phyloP scores from a whole-genome alignment of 2,888 invertebrate species.

The Idaea dimidiata region DNA sequence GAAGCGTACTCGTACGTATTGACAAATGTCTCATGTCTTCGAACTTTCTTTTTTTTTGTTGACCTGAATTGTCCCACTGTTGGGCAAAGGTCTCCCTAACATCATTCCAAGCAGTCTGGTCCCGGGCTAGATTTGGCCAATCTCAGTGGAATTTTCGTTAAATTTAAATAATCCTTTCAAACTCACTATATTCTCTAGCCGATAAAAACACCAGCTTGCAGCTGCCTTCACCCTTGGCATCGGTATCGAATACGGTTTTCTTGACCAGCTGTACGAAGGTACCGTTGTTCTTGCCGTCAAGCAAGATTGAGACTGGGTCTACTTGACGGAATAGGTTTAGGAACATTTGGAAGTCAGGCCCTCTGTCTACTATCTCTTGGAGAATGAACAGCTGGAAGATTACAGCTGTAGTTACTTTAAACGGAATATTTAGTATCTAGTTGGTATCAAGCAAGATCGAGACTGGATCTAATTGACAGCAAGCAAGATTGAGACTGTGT shows the following conservation, averaged over 20 bases:
- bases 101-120: too few species aligned
- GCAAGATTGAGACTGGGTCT: constrained; percentile 77
- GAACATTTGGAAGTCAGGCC: constrained; percentile 82
- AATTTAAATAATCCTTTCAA: too few species aligned
- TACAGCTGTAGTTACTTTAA: not conserved
- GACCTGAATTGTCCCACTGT: too few species aligned
- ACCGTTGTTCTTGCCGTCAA: constrained; percentile 77
- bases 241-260: constrained; percentile 57
- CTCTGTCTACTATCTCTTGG: constrained; percentile 84
- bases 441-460: not conserved
- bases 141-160: too few species aligned
- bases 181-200: constrained; percentile 81
- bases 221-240: constrained; percentile 46
- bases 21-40: too few species aligned
- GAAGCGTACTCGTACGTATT: too few species aligned
- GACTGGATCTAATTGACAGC: constrained; percentile 62
- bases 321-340: constrained; percentile 81
- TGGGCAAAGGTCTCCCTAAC: too few species aligned
- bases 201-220: constrained; percentile 80
- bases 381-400: constrained; percentile 80
- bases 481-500: constrained; percentile 73
- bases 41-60: too few species aligned
- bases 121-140: too few species aligned
- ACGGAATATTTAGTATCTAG: not conserved
- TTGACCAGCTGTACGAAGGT: constrained; percentile 72